Percentiles rank a stretch among this genome's conserved stretches.
These are phyloP conservation scores for Tipula confusa DNA, from an alignment of 2,888 invertebrate genomes.

Conservation along the genomic window DNA sequence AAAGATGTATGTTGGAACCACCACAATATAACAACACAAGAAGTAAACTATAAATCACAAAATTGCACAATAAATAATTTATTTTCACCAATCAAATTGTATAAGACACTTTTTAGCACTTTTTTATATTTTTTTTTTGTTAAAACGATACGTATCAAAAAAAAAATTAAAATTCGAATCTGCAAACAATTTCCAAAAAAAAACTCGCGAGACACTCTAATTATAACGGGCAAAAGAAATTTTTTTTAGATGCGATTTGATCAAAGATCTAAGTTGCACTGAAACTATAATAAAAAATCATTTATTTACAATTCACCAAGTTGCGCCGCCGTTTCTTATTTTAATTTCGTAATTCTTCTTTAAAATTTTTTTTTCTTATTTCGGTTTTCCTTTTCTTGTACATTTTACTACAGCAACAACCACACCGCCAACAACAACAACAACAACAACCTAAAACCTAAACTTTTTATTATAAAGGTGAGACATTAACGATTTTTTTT, in stretches of 20 bases:
- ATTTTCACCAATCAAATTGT: background rate
- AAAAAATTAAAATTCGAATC: no score
- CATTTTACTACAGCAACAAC: background rate
- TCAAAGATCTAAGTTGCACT: slow-evolving; percentile 6
- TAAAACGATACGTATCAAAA: no score
- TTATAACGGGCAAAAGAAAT: background rate
- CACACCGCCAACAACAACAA: no score
- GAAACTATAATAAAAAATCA: slow-evolving; percentile 6
- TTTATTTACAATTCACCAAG: slow-evolving; percentile 9
- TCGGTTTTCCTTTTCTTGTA: background rate
- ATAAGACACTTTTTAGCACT: background rate
- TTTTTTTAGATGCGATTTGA: background rate
- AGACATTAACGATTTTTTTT: background rate
- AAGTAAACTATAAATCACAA: background rate
- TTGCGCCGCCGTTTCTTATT: background rate
- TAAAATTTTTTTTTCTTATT: slow-evolving; percentile 16
- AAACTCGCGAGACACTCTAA: no score
- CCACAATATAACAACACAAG: background rate
- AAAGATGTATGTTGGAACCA: background rate
- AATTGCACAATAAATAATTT: background rate
- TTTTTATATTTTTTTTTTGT: background rate
- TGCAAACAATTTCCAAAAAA: no score
- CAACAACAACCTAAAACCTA: background rate
- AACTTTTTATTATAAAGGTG: background rate
- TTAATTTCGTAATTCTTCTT: slow-evolving; percentile 20